A percentile compares a stretch with the other conserved stretches of the same genome.
Conservation (phyloP, 92 coral and sea anemone genomes). For the Bergia sp. region DNA sequence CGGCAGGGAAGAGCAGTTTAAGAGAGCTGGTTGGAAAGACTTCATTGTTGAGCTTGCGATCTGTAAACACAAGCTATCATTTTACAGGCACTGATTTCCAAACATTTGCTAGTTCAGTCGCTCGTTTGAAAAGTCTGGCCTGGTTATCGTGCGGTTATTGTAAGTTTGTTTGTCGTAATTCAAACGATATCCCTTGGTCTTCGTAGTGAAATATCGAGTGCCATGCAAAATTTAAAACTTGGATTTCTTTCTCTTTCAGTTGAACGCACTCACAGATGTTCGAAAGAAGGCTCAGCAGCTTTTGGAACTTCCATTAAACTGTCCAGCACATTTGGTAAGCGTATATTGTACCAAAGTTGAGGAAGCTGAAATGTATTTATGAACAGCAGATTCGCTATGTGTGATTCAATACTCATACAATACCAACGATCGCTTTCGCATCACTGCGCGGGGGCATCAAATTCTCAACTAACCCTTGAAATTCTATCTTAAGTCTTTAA, state of each 20-base stretch:
- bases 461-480: slow-evolving; percentile 9
- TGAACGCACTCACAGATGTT: slow-evolving; percentile 79
- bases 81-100: slow-evolving; percentile 28
- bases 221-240: slow-evolving; percentile 31
- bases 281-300: slow-evolving; percentile 73
- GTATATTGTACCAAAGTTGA: slow-evolving; percentile 30
- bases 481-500: slow-evolving; percentile 34
- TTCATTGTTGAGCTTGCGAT: slow-evolving; percentile 34
- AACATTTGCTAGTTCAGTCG: slow-evolving; percentile 18
- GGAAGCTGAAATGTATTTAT: slow-evolving; percentile 41
- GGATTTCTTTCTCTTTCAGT: slow-evolving; percentile 68
- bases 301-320: slow-evolving; percentile 86
- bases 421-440: slow-evolving; percentile 13
- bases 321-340: slow-evolving; percentile 99
- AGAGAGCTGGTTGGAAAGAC: slow-evolving; percentile 41
- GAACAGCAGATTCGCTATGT: slow-evolving; percentile 18
- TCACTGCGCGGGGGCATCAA: slow-evolving; percentile 14
- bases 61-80: slow-evolving; percentile 39
- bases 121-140: neutral
- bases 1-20: slow-evolving; percentile 81
- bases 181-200: neutral
- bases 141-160: neutral
- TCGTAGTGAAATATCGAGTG: neutral
- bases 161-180: neutral
- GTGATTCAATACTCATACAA: slow-evolving; percentile 15